Evolutionary conservation across 1,140 invertebrate genomes (phyloP), one percentile per base, ranked within the genome.

Genomic region (Drosophila varians): DNA sequence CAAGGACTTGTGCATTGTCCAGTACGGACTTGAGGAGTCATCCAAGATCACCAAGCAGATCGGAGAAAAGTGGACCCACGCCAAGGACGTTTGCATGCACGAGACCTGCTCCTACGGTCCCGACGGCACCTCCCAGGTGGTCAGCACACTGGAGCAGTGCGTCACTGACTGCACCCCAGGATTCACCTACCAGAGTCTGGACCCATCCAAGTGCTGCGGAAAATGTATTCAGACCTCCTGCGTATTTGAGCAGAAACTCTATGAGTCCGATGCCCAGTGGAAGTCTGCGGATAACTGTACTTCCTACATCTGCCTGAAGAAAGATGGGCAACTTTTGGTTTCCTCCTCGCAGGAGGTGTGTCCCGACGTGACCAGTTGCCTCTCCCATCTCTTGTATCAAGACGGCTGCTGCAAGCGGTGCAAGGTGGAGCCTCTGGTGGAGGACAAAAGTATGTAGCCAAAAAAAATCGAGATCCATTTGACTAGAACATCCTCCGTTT

Each of bases 331-430:
- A 9, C 21, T 94, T 11, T 89, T 93, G 36, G 92, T 95, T 38
- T 92, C 92, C 36, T 93, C 92, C 6, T 92, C 92, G 21, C 74
- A 91, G 11, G 90, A 92, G 62, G 74, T 92, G 9, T 96, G 95
- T 79, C 94, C 94, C 7, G 93, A 94, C 77, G 82, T 96, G 8
- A 91, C 91, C 2, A 77, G 91, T 31, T 96, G 95, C 82, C 91
- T 93, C 0, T 72, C 87, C 0, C 91, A 93, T 36, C 91, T 93
- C 58, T 43, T 90, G 14, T 73, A 84, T 43, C 49, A 91, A 1
- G 93, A 94, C 38, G 94, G 94, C 23, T 96, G 95, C 78, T 96
- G 95, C 53, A 91, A 93, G 26, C 90, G 92, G 49, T 96, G 95
- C 86, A 94, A 94, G 46, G 11, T 49, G 7, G 89, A 87, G 56